Evolutionary conservation across 1,140 invertebrate species (phyloP).

Genomic region (Drosophila miranda): DNA sequence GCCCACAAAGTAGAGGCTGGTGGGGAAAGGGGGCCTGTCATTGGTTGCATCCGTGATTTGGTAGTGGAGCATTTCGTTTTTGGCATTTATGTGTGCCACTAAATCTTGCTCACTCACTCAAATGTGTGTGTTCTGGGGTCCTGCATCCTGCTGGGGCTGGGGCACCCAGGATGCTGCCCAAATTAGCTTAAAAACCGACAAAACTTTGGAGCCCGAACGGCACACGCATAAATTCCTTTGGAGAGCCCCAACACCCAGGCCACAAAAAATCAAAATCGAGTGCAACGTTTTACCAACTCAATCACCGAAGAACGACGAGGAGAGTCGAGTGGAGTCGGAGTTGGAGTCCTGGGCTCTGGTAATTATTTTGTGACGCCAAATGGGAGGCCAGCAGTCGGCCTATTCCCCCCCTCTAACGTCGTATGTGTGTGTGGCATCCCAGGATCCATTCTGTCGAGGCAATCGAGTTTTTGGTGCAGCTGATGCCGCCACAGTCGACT

Average conservation of each 20-base stretch:
- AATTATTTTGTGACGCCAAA: slow-evolving; percentile 77
- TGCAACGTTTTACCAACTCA: slow-evolving; percentile 77
- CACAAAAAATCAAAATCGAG: slow-evolving; percentile 73
- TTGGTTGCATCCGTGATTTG: slow-evolving; percentile 67
- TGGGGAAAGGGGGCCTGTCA: slow-evolving; percentile 49
- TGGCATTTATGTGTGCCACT: slow-evolving; percentile 75
- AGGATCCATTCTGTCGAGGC: slow-evolving; percentile 27
- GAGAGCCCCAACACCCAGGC: not conserved
- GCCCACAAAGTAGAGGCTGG: slow-evolving; percentile 27
- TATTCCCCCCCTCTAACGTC: not conserved
- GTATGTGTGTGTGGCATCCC: too few relatives aligned
- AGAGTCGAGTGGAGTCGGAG: slow-evolving; percentile 21
- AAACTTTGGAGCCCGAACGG: slow-evolving; percentile 55
- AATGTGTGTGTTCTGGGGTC: slow-evolving; percentile 42
- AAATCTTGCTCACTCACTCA: slow-evolving; percentile 77
- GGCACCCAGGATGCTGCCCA: slow-evolving; percentile 52
- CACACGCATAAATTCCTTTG: slow-evolving; percentile 60
- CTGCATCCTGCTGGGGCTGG: not conserved
- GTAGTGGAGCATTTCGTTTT: slow-evolving; percentile 71
- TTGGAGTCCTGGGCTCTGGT: slow-evolving; percentile 56
- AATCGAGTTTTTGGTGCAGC: slow-evolving; percentile 79
- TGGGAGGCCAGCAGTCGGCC: slow-evolving; percentile 34
- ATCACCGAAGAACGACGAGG: slow-evolving; percentile 49
- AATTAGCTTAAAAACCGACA: slow-evolving; percentile 77
- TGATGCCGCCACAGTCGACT: slow-evolving; percentile 73